These are phyloP conservation scores for Melipona beecheii DNA, from an alignment of 2,888 invertebrate species.

Conservation along the genomic window DNA sequence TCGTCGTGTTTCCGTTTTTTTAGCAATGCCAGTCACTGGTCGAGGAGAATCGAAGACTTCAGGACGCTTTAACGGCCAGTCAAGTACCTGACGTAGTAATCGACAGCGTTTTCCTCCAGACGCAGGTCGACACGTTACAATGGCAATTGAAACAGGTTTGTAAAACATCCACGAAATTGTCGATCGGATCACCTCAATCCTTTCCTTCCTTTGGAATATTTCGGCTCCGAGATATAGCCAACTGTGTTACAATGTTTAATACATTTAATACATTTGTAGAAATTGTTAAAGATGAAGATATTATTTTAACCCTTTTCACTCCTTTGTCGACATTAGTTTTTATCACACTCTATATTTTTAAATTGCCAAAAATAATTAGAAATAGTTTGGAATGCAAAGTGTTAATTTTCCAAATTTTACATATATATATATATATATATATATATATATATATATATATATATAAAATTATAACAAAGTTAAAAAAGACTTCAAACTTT, in stretches of 20 bases:
- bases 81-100: conserved; percentile 83
- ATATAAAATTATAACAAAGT: too few species aligned
- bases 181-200: conserved; percentile 62
- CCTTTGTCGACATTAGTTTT: too few species aligned
- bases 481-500: too few species aligned
- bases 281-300: too few species aligned
- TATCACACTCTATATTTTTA: background rate
- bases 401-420: too few species aligned
- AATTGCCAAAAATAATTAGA: background rate
- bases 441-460: too few species aligned
- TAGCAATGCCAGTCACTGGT: conserved; percentile 84
- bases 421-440: too few species aligned
- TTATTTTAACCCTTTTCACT: too few species aligned
- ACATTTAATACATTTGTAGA: background rate
- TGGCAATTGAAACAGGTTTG: conserved; percentile 90
- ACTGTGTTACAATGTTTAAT: background rate
- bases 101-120: conserved; percentile 87
- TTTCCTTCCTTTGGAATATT: conserved; percentile 27
- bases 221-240: background rate
- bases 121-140: conserved; percentile 89
- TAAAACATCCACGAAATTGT: conserved; percentile 21
- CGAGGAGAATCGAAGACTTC: conserved; percentile 84
- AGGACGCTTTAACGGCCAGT: conserved; percentile 75
- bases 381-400: background rate
- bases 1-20: conserved; percentile 64